A percentile compares a stretch with the other conserved stretches of the same genome.
Conservation (phyloP, 2,113 vertebrate genomes). For the Halcyon malimbica region DNA sequence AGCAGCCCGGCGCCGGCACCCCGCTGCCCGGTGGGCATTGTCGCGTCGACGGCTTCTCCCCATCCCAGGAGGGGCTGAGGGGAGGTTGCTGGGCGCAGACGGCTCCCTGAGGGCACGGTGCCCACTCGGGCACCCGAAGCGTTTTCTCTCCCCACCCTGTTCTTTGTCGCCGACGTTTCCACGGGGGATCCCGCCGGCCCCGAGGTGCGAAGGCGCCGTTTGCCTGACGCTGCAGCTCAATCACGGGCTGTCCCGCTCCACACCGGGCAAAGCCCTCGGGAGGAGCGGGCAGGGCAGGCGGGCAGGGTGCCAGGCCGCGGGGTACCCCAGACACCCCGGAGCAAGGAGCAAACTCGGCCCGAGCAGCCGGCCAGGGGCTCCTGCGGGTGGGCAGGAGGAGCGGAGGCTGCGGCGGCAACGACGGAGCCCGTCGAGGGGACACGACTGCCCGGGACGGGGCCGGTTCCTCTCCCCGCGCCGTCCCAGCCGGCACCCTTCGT, state of each 20-base stretch:
- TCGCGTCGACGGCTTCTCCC: not conserved
- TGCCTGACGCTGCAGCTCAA: not conserved
- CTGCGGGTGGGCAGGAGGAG: not conserved
- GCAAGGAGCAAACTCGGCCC: not conserved
- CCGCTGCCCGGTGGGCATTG: not conserved
- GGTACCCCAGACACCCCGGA: not conserved
- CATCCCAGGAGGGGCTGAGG: not conserved
- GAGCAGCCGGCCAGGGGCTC: no score
- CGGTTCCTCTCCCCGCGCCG: not conserved
- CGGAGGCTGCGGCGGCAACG: not conserved
- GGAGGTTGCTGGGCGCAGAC: not conserved
- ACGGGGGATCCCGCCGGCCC: not conserved
- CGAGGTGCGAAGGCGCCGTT: not conserved
- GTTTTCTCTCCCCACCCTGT: not conserved
- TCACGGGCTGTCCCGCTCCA: no score
- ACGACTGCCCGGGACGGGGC: not conserved
- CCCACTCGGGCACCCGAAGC: no score
- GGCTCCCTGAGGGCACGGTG: not conserved
- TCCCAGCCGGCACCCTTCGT: no score
- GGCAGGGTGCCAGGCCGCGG: not conserved
- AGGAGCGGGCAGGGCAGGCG: not conserved
- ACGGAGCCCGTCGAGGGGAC: not conserved
- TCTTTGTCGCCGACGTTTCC: not conserved
- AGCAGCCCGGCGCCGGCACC: not conserved
- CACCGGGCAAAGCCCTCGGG: not conserved